Percentiles rank a stretch among this genome's conserved stretches.
phyloP scores from a whole-genome alignment of 2,888 invertebrate genomes.

The Lasioglossum malachurum region DNA sequence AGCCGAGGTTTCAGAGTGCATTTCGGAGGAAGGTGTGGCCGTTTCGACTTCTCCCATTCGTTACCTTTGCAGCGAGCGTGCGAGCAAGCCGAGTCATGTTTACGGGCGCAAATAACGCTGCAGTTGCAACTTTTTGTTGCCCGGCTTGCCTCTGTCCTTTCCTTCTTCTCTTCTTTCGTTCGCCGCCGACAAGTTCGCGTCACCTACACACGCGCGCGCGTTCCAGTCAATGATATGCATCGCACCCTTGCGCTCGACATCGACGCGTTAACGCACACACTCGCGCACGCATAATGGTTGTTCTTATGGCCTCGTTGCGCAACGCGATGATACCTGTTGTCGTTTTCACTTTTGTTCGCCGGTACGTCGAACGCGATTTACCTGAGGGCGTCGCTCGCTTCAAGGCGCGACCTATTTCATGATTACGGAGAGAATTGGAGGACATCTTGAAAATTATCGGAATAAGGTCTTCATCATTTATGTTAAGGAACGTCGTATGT shows the following conservation, averaged over 20 bases:
- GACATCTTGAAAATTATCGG: neutral
- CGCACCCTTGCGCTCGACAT: neutral
- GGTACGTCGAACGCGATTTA: neutral
- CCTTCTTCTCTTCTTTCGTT: neutral
- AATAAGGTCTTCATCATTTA: neutral
- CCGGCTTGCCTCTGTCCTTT: constrained; percentile 33
- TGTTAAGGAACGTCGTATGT: neutral
- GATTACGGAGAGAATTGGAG: neutral
- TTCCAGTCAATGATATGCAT: constrained; percentile 33
- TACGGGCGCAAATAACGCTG: constrained; percentile 64
- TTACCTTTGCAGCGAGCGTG: constrained; percentile 65
- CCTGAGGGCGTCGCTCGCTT: neutral
- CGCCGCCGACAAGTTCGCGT: neutral
- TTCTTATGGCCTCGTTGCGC: constrained; percentile 7
- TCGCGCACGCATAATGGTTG: neutral
- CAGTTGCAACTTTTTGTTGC: constrained; percentile 50
- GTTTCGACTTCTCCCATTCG: constrained; percentile 70
- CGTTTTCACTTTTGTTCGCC: constrained; percentile 28
- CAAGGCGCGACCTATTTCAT: neutral
- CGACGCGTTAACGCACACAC: neutral
- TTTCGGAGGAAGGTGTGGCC: constrained; percentile 71
- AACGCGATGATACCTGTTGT: constrained; percentile 11
- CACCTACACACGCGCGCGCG: neutral
- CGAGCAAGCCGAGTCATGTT: constrained; percentile 55
- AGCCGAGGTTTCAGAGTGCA: constrained; percentile 53